Percentiles rank a stretch among this genome's conserved stretches.
Evolutionary conservation across 2,888 invertebrate genomes (phyloP).

Genomic region (Xylocampa areola): DNA sequence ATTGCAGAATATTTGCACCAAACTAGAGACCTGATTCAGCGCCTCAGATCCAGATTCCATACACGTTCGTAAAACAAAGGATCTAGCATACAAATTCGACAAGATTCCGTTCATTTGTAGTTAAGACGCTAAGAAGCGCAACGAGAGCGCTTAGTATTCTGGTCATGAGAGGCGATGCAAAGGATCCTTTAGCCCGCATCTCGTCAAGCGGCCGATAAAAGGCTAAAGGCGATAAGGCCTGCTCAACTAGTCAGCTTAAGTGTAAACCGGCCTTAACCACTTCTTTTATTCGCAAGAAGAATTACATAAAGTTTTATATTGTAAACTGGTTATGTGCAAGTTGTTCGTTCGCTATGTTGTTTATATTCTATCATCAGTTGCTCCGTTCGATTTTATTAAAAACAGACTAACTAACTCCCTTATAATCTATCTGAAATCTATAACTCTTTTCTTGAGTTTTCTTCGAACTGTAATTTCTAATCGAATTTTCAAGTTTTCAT

Average conservation of each 20-base stretch:
- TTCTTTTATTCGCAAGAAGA: neutral
- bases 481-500: no score
- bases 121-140: conserved; percentile 21
- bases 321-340: neutral
- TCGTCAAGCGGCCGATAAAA: conserved; percentile 22
- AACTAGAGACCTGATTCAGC: conserved; percentile 14
- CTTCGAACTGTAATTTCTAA: no score
- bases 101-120: conserved; percentile 31
- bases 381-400: no score
- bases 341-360: no score
- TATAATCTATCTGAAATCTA: no score
- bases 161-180: conserved; percentile 13
- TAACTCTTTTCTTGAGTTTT: no score
- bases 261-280: conserved; percentile 2
- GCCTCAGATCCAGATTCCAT: conserved; percentile 10
- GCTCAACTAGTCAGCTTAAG: neutral
- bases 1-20: conserved; percentile 16
- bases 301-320: neutral
- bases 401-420: no score
- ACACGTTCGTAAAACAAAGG: conserved; percentile 28
- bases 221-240: conserved; percentile 20
- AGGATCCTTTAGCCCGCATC: conserved; percentile 18
- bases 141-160: conserved; percentile 29
- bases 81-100: conserved; percentile 26
- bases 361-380: no score